Evolutionary conservation across 1,140 invertebrate species (phyloP).

Genomic region (Solenopsis fugax): DNA sequence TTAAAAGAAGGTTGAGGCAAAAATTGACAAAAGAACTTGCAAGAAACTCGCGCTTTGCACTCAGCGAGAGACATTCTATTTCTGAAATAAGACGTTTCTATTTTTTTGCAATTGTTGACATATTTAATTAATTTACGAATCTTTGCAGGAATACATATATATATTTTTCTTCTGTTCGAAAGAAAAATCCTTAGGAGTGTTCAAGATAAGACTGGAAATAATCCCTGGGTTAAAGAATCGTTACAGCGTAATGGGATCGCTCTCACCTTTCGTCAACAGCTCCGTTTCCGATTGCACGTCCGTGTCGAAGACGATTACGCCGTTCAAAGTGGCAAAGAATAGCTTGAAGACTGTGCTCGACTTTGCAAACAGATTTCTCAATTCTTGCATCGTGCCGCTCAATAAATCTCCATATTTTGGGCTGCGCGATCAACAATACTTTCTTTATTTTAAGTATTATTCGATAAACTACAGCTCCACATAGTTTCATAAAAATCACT

Average conservation of each 20-base stretch:
- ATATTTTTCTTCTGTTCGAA: background rate
- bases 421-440: conserved; percentile 70
- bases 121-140: background rate
- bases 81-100: background rate
- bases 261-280: conserved; percentile 79
- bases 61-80: background rate
- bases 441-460: background rate
- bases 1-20: background rate
- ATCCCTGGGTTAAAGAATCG: conserved; percentile 64
- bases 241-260: conserved; percentile 71
- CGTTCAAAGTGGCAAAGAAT: conserved; percentile 77
- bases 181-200: background rate
- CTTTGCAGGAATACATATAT: background rate
- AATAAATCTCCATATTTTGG: conserved; percentile 73
- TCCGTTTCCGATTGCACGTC: conserved; percentile 74
- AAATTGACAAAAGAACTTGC: background rate
- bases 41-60: background rate
- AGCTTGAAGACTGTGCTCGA: conserved; percentile 75
- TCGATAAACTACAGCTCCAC: background rate
- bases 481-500: background rate
- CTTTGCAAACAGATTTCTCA: conserved; percentile 80
- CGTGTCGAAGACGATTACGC: conserved; percentile 73
- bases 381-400: conserved; percentile 68
- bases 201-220: conserved; percentile 33
- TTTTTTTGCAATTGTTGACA: background rate